phyloP scores from a whole-genome alignment of 2,113 vertebrate species.

The Meles meles region DNA sequence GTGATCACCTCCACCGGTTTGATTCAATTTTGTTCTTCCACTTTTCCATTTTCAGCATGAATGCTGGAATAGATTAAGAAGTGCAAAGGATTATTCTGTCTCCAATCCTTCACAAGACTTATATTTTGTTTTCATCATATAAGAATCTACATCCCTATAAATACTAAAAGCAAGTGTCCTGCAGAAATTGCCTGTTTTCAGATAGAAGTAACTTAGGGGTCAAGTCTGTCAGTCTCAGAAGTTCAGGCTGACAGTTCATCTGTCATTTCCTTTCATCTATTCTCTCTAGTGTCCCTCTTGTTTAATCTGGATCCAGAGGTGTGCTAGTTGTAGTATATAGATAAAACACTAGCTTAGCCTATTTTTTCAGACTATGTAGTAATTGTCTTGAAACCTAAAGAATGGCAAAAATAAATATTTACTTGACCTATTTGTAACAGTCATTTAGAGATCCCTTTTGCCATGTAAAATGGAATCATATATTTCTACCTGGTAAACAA shows the following conservation, averaged over 20 bases:
- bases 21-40: background rate
- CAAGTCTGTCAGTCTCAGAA: background rate
- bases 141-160: background rate
- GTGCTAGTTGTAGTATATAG: background rate
- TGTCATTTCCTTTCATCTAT: background rate
- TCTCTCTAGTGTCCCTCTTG: background rate
- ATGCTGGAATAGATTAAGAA: background rate
- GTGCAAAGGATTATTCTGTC: background rate
- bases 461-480: background rate
- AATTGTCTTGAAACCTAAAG: background rate
- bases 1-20: background rate
- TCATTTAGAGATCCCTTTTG: background rate
- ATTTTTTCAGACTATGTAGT: background rate
- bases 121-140: background rate
- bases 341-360: background rate
- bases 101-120: background rate
- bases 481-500: background rate
- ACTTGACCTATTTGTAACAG: conserved; percentile 28
- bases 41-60: background rate
- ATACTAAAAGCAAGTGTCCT: background rate
- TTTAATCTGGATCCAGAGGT: background rate
- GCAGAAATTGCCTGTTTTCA: background rate
- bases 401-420: background rate
- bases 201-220: background rate
- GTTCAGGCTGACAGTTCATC: background rate